These are phyloP conservation scores for Phyllotreta cruciferae DNA, from an alignment of 2,888 invertebrate species.

Conservation along the genomic window DNA sequence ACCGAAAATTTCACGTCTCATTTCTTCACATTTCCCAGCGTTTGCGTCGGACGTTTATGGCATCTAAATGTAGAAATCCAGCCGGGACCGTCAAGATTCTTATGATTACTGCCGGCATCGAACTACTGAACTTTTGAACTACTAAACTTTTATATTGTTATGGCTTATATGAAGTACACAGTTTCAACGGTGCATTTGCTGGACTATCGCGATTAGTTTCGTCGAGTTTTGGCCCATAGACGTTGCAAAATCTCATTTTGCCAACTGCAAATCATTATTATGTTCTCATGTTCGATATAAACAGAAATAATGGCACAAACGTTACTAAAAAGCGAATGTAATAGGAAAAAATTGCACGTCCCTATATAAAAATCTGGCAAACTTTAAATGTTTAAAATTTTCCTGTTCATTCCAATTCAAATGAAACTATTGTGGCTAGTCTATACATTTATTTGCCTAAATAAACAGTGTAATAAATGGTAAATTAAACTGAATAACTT, in stretches of 20 bases:
- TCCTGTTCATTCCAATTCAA: no score
- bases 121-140: slow-evolving; percentile 44
- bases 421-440: neutral
- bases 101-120: slow-evolving; percentile 41
- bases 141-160: slow-evolving; percentile 48
- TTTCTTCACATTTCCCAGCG: slow-evolving; percentile 5
- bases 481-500: slow-evolving; percentile 22
- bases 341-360: no score
- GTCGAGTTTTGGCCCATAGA: slow-evolving; percentile 15
- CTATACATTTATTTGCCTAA: slow-evolving; percentile 3
- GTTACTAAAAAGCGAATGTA: no score
- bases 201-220: slow-evolving; percentile 34
- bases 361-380: slow-evolving; percentile 1
- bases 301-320: no score
- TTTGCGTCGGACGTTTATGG: slow-evolving; percentile 28
- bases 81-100: slow-evolving; percentile 40
- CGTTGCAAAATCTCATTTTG: no score
- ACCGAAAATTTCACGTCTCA: slow-evolving; percentile 8
- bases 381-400: neutral
- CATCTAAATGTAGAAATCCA: slow-evolving; percentile 30
- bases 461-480: neutral
- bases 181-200: slow-evolving; percentile 32
- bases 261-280: no score
- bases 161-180: slow-evolving; percentile 37
- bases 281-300: no score